Percentiles rank a stretch among this genome's conserved stretches.
These are phyloP conservation scores for Desoria tigrina DNA, from an alignment of 2,888 invertebrate species.

Conservation along the genomic window DNA sequence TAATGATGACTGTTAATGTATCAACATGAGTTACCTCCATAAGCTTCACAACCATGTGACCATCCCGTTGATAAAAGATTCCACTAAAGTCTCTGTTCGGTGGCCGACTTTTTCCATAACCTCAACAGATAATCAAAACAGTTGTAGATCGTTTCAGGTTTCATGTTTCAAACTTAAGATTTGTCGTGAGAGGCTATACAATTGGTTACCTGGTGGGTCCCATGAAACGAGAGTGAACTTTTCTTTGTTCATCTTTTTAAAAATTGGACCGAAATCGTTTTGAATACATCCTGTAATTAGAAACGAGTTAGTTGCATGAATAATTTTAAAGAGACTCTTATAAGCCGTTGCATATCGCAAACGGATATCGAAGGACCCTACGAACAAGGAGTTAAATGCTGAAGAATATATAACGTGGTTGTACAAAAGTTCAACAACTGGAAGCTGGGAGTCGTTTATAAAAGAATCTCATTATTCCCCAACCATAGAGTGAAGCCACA, in stretches of 20 bases:
- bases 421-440: no score
- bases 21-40: conserved; percentile 73
- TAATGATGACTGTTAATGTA: not conserved
- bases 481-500: no score
- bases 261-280: conserved; percentile 46
- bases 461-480: no score
- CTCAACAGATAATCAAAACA: not conserved
- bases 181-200: not conserved
- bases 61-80: conserved; percentile 75
- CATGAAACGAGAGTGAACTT: conserved; percentile 70
- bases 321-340: conserved; percentile 16
- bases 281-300: conserved; percentile 41
- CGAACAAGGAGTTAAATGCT: no score
- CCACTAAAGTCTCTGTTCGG: conserved; percentile 69
- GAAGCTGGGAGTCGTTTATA: no score
- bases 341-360: no score
- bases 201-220: conserved; percentile 66
- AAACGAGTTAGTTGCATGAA: not conserved
- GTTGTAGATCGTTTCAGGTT: no score
- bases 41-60: conserved; percentile 68
- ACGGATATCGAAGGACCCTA: no score
- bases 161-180: no score
- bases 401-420: no score
- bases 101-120: conserved; percentile 67
- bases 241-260: conserved; percentile 61